A percentile compares a stretch with the other conserved stretches of the same genome.
Conservation (phyloP, 2,797 vertebrate species). For the Myiothlypis coronata region DNA sequence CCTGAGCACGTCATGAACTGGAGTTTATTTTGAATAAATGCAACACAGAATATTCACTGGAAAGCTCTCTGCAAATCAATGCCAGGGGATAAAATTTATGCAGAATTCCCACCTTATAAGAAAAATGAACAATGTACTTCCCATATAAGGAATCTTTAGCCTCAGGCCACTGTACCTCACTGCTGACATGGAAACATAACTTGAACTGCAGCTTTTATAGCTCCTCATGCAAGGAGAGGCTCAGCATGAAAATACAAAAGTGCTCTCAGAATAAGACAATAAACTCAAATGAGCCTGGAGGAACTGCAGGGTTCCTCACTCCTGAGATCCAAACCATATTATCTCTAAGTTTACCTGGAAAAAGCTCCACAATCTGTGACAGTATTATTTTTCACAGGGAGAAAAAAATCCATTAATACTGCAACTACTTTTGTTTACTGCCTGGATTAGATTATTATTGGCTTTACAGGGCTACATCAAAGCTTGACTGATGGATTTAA, state of each 20-base stretch:
- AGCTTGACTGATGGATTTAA: not conserved
- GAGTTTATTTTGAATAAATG: not conserved
- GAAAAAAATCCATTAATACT: not conserved
- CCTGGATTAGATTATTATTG: not conserved
- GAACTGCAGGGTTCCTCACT: not conserved
- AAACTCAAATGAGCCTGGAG: not conserved
- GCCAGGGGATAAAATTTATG: not conserved
- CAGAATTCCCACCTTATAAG: not conserved
- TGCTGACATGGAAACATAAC: not conserved
- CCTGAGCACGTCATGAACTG: not conserved
- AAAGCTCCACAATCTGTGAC: not conserved
- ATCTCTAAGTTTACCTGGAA: not conserved
- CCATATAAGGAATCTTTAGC: not conserved
- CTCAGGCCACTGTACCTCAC: accelerated
- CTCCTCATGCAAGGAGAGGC: not conserved
- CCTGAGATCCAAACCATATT: not conserved
- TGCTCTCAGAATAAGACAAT: not conserved
- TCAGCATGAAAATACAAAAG: not conserved
- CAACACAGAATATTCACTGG: not conserved
- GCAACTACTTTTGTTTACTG: not conserved
- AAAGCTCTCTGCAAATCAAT: not conserved
- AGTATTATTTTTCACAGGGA: not conserved
- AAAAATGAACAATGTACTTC: accelerated
- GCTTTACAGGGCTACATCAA: not conserved
- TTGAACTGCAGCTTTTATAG: not conserved